A percentile compares a stretch with the other conserved stretches of the same genome.
phyloP scores from a whole-genome alignment of 2,797 vertebrate genomes.

The Antennarius maculatus region DNA sequence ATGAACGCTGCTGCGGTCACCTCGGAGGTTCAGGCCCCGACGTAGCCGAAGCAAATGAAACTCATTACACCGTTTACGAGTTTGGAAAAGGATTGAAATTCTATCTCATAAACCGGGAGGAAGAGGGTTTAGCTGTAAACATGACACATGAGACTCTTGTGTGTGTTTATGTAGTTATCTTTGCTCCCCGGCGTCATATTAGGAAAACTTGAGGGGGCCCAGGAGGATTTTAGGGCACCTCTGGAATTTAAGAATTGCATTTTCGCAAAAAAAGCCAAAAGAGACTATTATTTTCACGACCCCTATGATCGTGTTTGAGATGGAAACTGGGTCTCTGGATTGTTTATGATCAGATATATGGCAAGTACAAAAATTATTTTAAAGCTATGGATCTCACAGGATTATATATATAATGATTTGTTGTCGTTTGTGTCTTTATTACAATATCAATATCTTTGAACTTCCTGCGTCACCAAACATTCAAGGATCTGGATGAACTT shows the following conservation, averaged over 20 bases:
- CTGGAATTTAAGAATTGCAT: conserved; percentile 44
- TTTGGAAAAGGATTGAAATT: conserved; percentile 73
- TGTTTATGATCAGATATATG: conserved; percentile 19
- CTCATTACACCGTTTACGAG: conserved; percentile 80
- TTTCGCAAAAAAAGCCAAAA: conserved; percentile 15
- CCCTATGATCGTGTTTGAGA: neutral
- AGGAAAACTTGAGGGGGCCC: conserved; percentile 34
- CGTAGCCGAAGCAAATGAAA: conserved; percentile 75
- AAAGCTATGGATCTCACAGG: neutral
- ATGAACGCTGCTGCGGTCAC: conserved; percentile 68
- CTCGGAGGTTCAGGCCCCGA: conserved; percentile 66
- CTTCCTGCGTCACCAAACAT: conserved; percentile 19
- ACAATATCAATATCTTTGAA: too few relatives aligned
- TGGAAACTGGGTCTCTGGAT: neutral
- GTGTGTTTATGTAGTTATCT: conserved; percentile 59
- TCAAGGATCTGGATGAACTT: neutral
- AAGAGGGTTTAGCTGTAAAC: conserved; percentile 51
- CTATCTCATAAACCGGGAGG: conserved; percentile 66
- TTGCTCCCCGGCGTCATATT: conserved; percentile 37
- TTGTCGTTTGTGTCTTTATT: neutral
- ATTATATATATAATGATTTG: neutral
- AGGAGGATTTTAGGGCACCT: conserved; percentile 34
- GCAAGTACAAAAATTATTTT: neutral
- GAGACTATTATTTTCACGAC: conserved; percentile 24
- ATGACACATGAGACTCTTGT: conserved; percentile 58